A percentile compares a stretch with the other conserved stretches of the same genome.
phyloP scores from a whole-genome alignment of 2,797 vertebrate species.

The Myotis planiceps region DNA sequence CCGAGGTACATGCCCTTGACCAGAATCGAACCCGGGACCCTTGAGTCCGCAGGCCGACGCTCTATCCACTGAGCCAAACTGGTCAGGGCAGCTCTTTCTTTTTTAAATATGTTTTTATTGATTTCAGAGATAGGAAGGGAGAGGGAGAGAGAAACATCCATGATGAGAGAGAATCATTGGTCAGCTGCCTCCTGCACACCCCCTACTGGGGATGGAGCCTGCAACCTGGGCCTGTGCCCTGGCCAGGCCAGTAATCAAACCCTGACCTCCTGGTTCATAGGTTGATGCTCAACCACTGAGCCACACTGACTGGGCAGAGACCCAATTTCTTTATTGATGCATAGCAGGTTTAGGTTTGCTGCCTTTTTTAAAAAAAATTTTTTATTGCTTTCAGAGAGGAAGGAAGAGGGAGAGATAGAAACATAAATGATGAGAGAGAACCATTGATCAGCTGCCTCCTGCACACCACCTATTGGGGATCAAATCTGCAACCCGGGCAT shows the following conservation, averaged over 20 bases:
- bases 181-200: neutral
- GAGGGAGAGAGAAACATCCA: neutral
- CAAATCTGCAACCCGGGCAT: neutral
- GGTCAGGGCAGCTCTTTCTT: too few relatives aligned
- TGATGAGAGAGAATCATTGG: neutral
- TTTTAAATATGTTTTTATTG: too few relatives aligned
- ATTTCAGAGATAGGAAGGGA: too few relatives aligned
- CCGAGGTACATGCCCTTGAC: too few relatives aligned
- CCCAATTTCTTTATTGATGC: neutral
- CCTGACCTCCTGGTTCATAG: too few relatives aligned
- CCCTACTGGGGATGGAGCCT: neutral
- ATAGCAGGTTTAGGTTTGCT: conserved; percentile 19
- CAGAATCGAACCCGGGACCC: too few relatives aligned
- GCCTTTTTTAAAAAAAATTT: conserved; percentile 3
- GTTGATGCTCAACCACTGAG: too few relatives aligned
- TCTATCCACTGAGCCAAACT: too few relatives aligned
- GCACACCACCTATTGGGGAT: neutral
- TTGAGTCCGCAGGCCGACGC: too few relatives aligned
- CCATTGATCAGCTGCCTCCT: neutral
- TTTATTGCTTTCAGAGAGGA: too few relatives aligned
- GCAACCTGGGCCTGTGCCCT: neutral
- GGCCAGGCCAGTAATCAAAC: neutral
- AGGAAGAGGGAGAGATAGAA: neutral
- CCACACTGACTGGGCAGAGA: neutral
- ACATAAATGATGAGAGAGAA: neutral